A percentile compares a stretch with the other conserved stretches of the same genome.
phyloP scores from a whole-genome alignment of 2,888 invertebrate species.

The Pomacea canaliculata region DNA sequence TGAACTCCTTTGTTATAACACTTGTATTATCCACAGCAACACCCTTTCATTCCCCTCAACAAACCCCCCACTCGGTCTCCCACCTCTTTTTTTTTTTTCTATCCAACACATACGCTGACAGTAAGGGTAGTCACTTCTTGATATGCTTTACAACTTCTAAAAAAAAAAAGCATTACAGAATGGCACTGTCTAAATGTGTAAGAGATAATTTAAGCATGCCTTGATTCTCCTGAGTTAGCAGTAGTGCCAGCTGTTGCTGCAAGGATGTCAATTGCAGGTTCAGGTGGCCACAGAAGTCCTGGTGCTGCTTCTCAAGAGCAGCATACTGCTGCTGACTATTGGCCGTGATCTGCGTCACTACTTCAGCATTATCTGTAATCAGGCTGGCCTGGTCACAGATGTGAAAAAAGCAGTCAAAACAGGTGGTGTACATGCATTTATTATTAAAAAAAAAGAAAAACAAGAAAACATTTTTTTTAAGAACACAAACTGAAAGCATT shows the following conservation, averaged over 20 bases:
- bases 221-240: constrained; percentile 28
- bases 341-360: constrained; percentile 82
- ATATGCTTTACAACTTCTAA: no score
- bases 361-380: constrained; percentile 83
- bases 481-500: neutral
- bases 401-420: neutral
- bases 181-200: no score
- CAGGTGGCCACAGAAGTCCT: constrained; percentile 93
- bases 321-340: constrained; percentile 85
- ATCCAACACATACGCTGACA: no score
- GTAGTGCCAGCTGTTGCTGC: constrained; percentile 63
- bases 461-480: neutral
- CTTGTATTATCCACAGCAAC: no score
- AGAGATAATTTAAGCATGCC: neutral
- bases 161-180: no score
- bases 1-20: no score
- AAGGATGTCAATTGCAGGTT: constrained; percentile 69
- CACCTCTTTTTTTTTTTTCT: no score
- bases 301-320: constrained; percentile 92
- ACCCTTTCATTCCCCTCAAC: no score
- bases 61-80: no score
- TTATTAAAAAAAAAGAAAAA: neutral
- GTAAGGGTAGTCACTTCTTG: no score
- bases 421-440: neutral
- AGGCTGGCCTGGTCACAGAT: constrained; percentile 71